Percentiles rank a stretch among this genome's conserved stretches.
Conservation (phyloP, 2,797 vertebrate genomes). For the Momotus momota region DNA sequence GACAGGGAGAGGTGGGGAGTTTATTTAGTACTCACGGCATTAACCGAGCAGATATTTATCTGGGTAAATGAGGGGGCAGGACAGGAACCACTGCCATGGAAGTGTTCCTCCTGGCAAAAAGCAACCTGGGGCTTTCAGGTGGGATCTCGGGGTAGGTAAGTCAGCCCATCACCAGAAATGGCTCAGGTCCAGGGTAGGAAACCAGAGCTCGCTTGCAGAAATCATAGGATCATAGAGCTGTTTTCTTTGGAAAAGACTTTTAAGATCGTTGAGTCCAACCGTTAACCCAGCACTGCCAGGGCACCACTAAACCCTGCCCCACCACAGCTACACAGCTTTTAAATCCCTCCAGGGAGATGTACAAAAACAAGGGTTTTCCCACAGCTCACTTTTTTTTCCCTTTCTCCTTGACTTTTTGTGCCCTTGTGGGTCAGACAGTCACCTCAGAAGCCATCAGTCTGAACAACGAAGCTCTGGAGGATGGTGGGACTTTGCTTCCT, state of each 20-base stretch:
- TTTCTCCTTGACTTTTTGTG: not conserved
- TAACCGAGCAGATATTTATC: slow-evolving; percentile 33
- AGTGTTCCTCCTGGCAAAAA: not conserved
- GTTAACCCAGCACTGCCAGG: not conserved
- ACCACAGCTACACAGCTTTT: not conserved
- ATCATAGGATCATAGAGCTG: not conserved
- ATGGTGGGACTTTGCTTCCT: not conserved
- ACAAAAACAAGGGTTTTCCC: not conserved
- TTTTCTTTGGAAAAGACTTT: not conserved
- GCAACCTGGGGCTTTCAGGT: not conserved
- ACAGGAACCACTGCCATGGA: not conserved
- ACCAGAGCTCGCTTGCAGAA: not conserved
- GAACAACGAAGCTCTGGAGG: not conserved
- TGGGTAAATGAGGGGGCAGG: slow-evolving; percentile 34
- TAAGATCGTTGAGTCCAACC: not conserved
- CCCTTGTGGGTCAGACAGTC: accelerated
- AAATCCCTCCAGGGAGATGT: not conserved
- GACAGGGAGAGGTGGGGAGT: not conserved
- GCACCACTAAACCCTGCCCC: not conserved
- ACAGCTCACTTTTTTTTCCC: not conserved
- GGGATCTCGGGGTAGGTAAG: not conserved
- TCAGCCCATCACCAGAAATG: not conserved
- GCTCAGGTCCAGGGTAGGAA: not conserved
- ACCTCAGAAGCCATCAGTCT: not conserved
- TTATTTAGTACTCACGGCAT: slow-evolving; percentile 59